A percentile compares a stretch with the other conserved stretches of the same genome.
Conservation (phyloP, 2,113 vertebrate species). For the Candoia aspera region DNA sequence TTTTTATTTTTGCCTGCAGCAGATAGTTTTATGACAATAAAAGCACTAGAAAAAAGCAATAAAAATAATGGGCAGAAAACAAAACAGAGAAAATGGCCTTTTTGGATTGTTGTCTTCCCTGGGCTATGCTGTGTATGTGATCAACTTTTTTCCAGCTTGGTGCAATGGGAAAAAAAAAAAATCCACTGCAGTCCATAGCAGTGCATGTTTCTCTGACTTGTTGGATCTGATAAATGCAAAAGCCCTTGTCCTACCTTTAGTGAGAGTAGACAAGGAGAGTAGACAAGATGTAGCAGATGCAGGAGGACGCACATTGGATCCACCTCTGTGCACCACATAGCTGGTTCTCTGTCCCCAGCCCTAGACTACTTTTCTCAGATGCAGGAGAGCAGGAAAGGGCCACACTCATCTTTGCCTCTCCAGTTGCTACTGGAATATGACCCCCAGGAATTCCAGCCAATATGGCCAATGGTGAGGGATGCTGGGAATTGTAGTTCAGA, state of each 20-base stretch:
- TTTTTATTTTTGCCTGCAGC: slow-evolving; percentile 41
- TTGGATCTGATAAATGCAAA: neutral
- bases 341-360: neutral
- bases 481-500: neutral
- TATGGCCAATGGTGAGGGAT: neutral
- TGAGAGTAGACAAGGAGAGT: neutral
- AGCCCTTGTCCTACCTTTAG: neutral
- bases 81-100: neutral
- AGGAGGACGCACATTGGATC: neutral
- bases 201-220: fast-evolving
- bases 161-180: fast-evolving
- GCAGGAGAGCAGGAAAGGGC: neutral
- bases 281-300: neutral
- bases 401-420: neutral
- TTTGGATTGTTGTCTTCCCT: neutral
- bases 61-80: neutral
- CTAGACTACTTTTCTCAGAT: neutral
- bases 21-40: slow-evolving; percentile 33
- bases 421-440: neutral
- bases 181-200: neutral
- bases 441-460: neutral
- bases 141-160: neutral
- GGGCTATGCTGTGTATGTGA: fast-evolving
- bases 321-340: no score
- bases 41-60: slow-evolving; percentile 23